Evolutionary conservation across 1,140 invertebrate species (phyloP), one percentile per base, ranked within the genome.

Genomic region (Megathymus violae): DNA sequence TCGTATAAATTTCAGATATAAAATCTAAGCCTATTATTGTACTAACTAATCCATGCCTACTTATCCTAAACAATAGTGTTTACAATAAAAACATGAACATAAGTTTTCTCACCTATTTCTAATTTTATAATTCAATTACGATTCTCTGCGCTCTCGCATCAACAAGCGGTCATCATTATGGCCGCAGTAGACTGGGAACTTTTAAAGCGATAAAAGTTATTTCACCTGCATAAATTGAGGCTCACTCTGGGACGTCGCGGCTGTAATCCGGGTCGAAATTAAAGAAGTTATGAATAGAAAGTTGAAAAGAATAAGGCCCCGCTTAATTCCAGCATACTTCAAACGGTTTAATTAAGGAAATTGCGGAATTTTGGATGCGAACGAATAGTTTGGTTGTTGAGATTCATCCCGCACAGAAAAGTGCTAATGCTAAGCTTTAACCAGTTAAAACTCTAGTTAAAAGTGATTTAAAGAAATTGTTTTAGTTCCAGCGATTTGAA

Each of bases 281-380:
- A 80, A 82, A 82, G 69, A 82, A 82, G 73, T 82, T 82, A 73
- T 68, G 72, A 78, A 78, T 67, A 64, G 31, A 31, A 75, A 76
- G 54, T 78, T 78, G 56, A 56, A 62, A 59, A 60, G 51, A 65
- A 61, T 63, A 62, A 51, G 46, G 34, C 52, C 22, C 52, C 44
- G 58, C 64, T 67, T 77, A 71, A 76, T 71, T 71, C 67, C 60
- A 48, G 62, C 47, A 58, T 47, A 51, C 54, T 59, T 72, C 54
- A 64, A 69, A 69, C 60, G 48, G 64, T 69, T 72, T 69, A 72
- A 72, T 72, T 72, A 72, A 71, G 65, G 62, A 60, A 67, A 59
- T 67, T 47, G 46, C 54, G 48, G 47, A 67, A 56, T 44, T 54
- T 46, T 22, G 60, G 60, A 62, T 38, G 43, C 47, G 4, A 25